These are phyloP conservation scores for Habroteleia sp. DNA, from an alignment of 2,888 invertebrate genomes.

Conservation along the genomic window DNA sequence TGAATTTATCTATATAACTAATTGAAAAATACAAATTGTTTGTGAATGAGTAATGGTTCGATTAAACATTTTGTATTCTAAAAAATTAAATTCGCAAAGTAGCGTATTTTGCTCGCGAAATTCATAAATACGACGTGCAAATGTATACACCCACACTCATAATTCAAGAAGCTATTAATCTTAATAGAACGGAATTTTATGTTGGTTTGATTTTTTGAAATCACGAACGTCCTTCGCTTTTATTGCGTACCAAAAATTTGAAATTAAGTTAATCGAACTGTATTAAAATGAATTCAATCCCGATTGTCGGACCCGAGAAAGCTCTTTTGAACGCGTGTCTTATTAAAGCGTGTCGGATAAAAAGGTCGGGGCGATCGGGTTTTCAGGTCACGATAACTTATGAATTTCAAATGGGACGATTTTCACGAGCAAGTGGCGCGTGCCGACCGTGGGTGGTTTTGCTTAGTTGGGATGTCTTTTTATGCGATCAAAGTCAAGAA, in stretches of 20 bases:
- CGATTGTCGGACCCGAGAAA: slow-evolving; percentile 3
- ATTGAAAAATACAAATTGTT: slow-evolving; percentile 1
- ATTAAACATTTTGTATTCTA: slow-evolving; percentile 9
- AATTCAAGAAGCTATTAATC: slow-evolving; percentile 20
- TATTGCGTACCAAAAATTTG: slow-evolving; percentile 24
- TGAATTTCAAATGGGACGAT: slow-evolving; percentile 79
- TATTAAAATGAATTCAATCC: slow-evolving; percentile 8
- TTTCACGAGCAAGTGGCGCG: slow-evolving; percentile 63
- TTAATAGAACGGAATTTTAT: slow-evolving; percentile 3
- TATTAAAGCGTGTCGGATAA: slow-evolving; percentile 64
- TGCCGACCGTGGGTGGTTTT: slow-evolving; percentile 11
- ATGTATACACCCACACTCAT: slow-evolving; percentile 28
- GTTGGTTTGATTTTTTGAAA: slow-evolving; percentile 26
- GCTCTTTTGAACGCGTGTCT: slow-evolving; percentile 17
- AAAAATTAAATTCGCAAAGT: slow-evolving; percentile 6
- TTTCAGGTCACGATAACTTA: slow-evolving; percentile 78
- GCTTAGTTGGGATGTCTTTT: neutral
- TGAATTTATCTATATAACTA: neutral
- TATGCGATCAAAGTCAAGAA: slow-evolving; percentile 4
- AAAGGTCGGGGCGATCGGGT: slow-evolving; percentile 77
- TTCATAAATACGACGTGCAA: slow-evolving; percentile 41
- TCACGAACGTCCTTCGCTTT: slow-evolving; percentile 25
- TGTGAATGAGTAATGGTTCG: slow-evolving; percentile 6
- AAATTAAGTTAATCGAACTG: slow-evolving; percentile 24
- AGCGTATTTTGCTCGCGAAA: neutral